phyloP scores from a whole-genome alignment of 1,140 invertebrate species.

The Drosophila sp. region DNA sequence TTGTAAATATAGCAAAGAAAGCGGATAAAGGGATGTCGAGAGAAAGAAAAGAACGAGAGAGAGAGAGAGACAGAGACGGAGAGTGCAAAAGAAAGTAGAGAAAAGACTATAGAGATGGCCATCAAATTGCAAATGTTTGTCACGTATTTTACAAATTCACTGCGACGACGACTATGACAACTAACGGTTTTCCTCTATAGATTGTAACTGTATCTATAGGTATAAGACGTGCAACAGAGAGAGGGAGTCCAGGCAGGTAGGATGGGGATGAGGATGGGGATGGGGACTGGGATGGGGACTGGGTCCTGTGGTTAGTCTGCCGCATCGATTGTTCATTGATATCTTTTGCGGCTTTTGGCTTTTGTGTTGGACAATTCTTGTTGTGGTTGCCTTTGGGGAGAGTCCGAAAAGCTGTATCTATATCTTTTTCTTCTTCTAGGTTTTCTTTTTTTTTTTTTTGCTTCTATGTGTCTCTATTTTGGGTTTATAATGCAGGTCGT shows the following conservation, averaged over 20 bases:
- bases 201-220: conserved; percentile 31
- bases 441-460: background rate
- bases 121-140: conserved; percentile 79
- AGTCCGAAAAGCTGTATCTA: conserved; percentile 13
- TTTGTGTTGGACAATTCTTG: conserved; percentile 31
- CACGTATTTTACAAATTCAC: conserved; percentile 82
- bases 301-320: conserved; percentile 53
- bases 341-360: conserved; percentile 65
- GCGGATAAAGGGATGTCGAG: conserved; percentile 20
- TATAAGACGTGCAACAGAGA: conserved; percentile 46
- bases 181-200: conserved; percentile 32
- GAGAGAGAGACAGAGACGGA: background rate
- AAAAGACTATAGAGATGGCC: conserved; percentile 17
- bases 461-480: background rate
- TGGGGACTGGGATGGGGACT: background rate
- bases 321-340: conserved; percentile 78
- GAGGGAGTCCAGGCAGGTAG: background rate
- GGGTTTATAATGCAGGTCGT: conserved; percentile 68
- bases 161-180: conserved; percentile 62
- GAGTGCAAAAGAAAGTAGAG: conserved; percentile 17
- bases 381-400: conserved; percentile 43
- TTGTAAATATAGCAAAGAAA: conserved; percentile 72
- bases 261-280: conserved; percentile 3
- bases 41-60: conserved; percentile 17
- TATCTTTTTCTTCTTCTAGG: background rate